Evolutionary conservation across 2,888 invertebrate genomes (phyloP), one percentile per base, ranked within the genome.

Genomic region (Acronicta psi): DNA sequence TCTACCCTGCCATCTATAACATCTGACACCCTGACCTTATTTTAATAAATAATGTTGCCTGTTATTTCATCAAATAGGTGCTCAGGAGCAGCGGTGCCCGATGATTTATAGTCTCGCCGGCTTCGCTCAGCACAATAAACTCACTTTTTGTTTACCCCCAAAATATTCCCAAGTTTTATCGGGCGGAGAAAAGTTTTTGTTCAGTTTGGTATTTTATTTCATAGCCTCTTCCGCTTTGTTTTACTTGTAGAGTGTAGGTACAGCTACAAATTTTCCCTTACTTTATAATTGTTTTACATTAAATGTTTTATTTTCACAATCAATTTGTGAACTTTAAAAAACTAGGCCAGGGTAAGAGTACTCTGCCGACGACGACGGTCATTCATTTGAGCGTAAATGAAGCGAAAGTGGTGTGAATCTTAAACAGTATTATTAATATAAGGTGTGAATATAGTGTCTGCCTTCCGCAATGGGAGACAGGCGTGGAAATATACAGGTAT

Each of bases 31-130:
- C 37, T 70, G 61, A 78, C 77, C 74, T 81, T 81, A 84, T 85
- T 86, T 84, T 80, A 85, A 82, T 85, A 86, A 86, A 76, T 85
- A 86, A 84, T 84, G 83, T 84, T 78, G 77, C 76, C 79, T 80
- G 85, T 85, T 88, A 88, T 87, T 85, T 84, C 85, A 82, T 83
- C 84, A 87, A 88, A 87, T 87, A 82, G 85, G 88, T 87, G 77
- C 86, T 89, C 84, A 81, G 80, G 62, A 77, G 75, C 90, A 88
- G 87, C 86, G 79, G 89, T 79, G 82, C 68, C 81, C 44, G 62
- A 65, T 85, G 84, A 90, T 88, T 89, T 89, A 89, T 82, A 57
- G 52, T 60, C 71, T 54, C 64, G 74, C 64, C 55, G 69, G 69
- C 46, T 59, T 56, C 55, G 58, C 59, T 64, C 66, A 58, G 59